A percentile compares a stretch with the other conserved stretches of the same genome.
Evolutionary conservation across 2,113 vertebrate genomes (phyloP).

Genomic region (Baryphthengus martii): DNA sequence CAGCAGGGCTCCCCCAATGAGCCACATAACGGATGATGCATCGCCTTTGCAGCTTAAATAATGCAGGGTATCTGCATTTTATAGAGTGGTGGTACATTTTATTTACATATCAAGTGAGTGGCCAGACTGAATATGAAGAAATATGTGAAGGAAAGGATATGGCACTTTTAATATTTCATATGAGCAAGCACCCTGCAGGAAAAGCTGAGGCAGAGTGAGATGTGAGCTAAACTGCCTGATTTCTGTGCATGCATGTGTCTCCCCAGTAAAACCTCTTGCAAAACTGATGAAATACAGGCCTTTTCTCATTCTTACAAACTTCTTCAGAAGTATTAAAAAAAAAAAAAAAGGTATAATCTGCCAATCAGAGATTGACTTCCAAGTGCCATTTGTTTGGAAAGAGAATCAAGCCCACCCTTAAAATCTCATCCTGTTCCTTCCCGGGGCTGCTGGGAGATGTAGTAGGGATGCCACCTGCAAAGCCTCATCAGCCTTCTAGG

Average conservation of each 20-base stretch:
- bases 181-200: conserved; percentile 41
- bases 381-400: not conserved
- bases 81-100: conserved; percentile 71
- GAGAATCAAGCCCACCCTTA: not conserved
- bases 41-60: conserved; percentile 78
- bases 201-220: not conserved
- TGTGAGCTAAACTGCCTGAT: not conserved
- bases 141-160: conserved; percentile 60
- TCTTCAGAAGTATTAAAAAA: not conserved
- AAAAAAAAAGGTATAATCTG: not conserved
- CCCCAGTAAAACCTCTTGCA: not conserved
- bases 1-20: conserved; percentile 84
- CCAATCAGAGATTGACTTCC: not conserved
- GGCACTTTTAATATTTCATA: conserved; percentile 78
- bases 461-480: not conserved
- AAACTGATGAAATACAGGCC: not conserved
- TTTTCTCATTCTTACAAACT: not conserved
- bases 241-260: not conserved
- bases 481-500: not conserved
- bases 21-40: conserved; percentile 83
- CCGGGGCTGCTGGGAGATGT: conserved; percentile 53
- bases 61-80: conserved; percentile 75
- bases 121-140: conserved; percentile 75
- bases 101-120: conserved; percentile 86
- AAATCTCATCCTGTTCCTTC: not conserved